A percentile compares a stretch with the other conserved stretches of the same genome.
These are phyloP conservation scores for Drosophila paracracens DNA, from an alignment of 2,888 invertebrate genomes.

Conservation along the genomic window DNA sequence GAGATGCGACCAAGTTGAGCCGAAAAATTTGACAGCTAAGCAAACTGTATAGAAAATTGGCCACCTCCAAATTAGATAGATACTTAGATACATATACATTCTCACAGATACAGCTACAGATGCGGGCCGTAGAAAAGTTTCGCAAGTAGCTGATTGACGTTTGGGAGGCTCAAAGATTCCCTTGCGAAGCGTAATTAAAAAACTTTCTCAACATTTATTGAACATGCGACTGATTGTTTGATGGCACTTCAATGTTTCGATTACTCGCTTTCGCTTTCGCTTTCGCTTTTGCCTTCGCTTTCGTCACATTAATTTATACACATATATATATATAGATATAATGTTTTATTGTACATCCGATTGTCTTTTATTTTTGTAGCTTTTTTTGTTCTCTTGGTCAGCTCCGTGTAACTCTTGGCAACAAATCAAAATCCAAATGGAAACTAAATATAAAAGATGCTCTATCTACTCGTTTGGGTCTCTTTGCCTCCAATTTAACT, in stretches of 20 bases:
- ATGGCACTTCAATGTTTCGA: slow-evolving; percentile 43
- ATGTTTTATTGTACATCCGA: slow-evolving; percentile 63
- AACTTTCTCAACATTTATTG: slow-evolving; percentile 58
- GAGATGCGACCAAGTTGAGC: slow-evolving; percentile 42
- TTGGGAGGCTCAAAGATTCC: slow-evolving; percentile 38
- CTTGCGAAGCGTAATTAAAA: slow-evolving; percentile 70
- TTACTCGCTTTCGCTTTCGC: slow-evolving; percentile 13
- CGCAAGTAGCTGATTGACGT: slow-evolving; percentile 68
- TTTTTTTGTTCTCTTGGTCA: slow-evolving; percentile 38
- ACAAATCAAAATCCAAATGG: slow-evolving; percentile 55
- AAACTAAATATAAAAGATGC: slow-evolving; percentile 68
- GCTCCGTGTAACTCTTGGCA: slow-evolving; percentile 58
- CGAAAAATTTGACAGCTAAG: slow-evolving; percentile 53
- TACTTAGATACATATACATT: slow-evolving; percentile 9
- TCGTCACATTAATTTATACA: slow-evolving; percentile 22
- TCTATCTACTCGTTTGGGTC: slow-evolving; percentile 67
- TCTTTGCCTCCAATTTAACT: slow-evolving; percentile 44
- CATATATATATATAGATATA: background rate
- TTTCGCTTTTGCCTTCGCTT: slow-evolving; percentile 11
- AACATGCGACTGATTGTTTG: slow-evolving; percentile 29
- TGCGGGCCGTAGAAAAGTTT: slow-evolving; percentile 56
- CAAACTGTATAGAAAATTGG: slow-evolving; percentile 32
- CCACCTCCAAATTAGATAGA: slow-evolving; percentile 2
- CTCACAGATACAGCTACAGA: slow-evolving; percentile 14
- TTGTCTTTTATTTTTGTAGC: slow-evolving; percentile 51